These are phyloP conservation scores for Alouatta palliata DNA, from an alignment of 2,113 vertebrate species.

Conservation along the genomic window DNA sequence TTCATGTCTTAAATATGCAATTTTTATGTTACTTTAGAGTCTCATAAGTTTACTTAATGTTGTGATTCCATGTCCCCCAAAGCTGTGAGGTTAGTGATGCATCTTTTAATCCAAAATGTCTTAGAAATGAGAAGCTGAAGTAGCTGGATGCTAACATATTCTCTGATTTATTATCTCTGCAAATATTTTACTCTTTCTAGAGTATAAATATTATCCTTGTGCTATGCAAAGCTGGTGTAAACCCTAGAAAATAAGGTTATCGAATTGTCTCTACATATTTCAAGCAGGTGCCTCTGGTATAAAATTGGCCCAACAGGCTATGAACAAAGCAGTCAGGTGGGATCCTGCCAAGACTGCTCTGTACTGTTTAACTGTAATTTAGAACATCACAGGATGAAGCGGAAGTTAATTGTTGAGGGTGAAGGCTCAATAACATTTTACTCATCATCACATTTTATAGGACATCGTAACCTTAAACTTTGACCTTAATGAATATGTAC, in stretches of 20 bases:
- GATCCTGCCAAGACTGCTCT: neutral
- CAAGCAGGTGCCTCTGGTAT: neutral
- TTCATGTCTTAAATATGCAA: neutral
- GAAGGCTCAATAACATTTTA: neutral
- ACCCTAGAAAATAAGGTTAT: neutral
- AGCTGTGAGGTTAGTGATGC: neutral
- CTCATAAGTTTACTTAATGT: neutral
- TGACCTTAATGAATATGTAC: neutral
- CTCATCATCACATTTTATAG: neutral
- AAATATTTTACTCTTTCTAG: neutral
- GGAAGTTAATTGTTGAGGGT: neutral
- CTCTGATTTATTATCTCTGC: neutral
- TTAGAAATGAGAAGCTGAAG: slow-evolving; percentile 10
- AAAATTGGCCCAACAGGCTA: neutral
- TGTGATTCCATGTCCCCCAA: neutral
- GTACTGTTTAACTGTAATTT: neutral
- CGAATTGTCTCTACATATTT: neutral
- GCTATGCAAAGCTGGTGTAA: neutral
- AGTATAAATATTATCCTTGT: neutral
- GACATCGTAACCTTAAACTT: neutral
- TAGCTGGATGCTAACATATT: neutral
- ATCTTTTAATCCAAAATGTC: neutral
- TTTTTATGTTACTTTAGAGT: slow-evolving; percentile 9
- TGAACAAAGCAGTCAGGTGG: neutral
- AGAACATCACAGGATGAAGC: neutral